A percentile compares a stretch with the other conserved stretches of the same genome.
These are phyloP conservation scores for Eumeta japonica DNA, from an alignment of 1,140 invertebrate species.

Conservation along the genomic window DNA sequence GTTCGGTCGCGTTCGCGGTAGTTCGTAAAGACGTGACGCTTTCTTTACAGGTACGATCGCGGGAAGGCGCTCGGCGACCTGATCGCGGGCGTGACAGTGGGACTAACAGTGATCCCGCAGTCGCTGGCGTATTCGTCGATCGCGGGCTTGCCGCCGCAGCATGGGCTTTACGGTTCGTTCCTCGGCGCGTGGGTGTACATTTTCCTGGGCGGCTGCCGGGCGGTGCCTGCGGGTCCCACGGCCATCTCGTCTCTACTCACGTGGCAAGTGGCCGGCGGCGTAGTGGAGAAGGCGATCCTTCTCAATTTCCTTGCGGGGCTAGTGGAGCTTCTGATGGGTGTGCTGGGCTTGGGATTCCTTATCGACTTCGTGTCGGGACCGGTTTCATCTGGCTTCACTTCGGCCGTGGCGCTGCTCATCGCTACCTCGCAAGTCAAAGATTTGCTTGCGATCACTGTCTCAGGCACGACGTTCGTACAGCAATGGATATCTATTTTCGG, in stretches of 20 bases:
- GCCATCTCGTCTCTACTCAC: slow-evolving; percentile 82
- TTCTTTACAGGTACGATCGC: slow-evolving; percentile 57
- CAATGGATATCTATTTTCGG: slow-evolving; percentile 68
- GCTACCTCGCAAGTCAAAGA: slow-evolving; percentile 86
- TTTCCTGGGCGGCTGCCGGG: slow-evolving; percentile 85
- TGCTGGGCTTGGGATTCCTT: slow-evolving; percentile 86
- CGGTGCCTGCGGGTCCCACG: slow-evolving; percentile 85
- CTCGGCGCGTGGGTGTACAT: slow-evolving; percentile 89
- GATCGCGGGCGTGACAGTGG: slow-evolving; percentile 84
- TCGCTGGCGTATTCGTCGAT: slow-evolving; percentile 82
- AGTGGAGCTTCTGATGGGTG: slow-evolving; percentile 80
- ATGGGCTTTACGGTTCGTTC: slow-evolving; percentile 89
- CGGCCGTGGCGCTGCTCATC: slow-evolving; percentile 89
- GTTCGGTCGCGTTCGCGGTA: too few species aligned
- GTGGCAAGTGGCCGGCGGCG: slow-evolving; percentile 70
- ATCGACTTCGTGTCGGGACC: slow-evolving; percentile 92
- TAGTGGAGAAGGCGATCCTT: slow-evolving; percentile 75
- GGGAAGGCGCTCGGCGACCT: slow-evolving; percentile 72
- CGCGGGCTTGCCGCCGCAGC: slow-evolving; percentile 76
- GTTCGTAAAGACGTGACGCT: neutral
- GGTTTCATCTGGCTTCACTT: slow-evolving; percentile 90
- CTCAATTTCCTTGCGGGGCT: slow-evolving; percentile 78
- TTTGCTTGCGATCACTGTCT: slow-evolving; percentile 75
- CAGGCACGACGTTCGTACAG: slow-evolving; percentile 70
- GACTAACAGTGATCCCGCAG: slow-evolving; percentile 80